Conservation (phyloP, 2,888 invertebrate genomes). For the Unio pictorum region DNA sequence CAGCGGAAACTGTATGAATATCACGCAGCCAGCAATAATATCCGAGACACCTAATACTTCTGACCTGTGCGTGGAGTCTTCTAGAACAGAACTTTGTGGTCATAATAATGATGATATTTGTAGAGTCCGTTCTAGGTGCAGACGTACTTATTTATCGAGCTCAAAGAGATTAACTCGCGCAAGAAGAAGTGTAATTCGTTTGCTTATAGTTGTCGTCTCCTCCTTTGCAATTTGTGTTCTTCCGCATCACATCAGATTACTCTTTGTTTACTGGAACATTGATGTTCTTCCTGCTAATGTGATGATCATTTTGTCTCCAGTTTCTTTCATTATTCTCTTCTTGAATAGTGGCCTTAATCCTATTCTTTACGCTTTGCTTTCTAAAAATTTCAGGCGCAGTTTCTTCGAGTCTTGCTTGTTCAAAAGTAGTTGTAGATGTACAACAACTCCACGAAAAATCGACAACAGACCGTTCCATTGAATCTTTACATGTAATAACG, state of each 20-base stretch:
- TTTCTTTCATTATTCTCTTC: constrained; percentile 89
- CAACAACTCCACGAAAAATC: too few species aligned
- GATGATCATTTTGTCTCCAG: constrained; percentile 78
- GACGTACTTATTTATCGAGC: constrained; percentile 9
- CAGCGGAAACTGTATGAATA: not conserved
- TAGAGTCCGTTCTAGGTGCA: not conserved
- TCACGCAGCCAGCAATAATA: not conserved
- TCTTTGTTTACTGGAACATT: constrained; percentile 88
- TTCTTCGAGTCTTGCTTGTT: constrained; percentile 82
- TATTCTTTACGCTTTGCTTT: constrained; percentile 89
- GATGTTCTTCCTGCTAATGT: constrained; percentile 67
- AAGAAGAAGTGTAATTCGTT: constrained; percentile 87
- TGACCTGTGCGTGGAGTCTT: not conserved
- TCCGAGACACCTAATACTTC: too few species aligned
- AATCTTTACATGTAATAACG: too few species aligned
- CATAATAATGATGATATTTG: not conserved
- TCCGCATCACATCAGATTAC: constrained; percentile 83
- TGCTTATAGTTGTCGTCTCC: constrained; percentile 90
- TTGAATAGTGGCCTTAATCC: constrained; percentile 94
- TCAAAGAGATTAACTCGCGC: constrained; percentile 76
- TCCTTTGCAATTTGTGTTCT: constrained; percentile 91
- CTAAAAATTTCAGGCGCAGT: constrained; percentile 86
- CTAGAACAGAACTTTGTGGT: not conserved
- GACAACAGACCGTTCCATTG: too few species aligned
- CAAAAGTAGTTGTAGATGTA: too few species aligned